phyloP scores from a whole-genome alignment of 2,113 vertebrate genomes.

The Sminthopsis crassicaudata region DNA sequence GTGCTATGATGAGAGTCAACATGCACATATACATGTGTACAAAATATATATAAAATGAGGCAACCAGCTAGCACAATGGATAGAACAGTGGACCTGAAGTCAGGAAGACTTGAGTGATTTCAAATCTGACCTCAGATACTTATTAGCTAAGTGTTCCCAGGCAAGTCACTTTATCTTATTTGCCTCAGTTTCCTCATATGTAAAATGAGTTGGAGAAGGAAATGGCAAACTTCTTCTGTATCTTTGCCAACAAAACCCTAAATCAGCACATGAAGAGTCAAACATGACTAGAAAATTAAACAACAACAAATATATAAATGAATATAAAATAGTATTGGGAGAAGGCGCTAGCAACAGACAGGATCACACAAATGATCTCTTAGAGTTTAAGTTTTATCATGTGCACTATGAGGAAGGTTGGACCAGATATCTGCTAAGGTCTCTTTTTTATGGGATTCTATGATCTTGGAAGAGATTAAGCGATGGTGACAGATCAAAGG shows the following conservation, averaged over 20 bases:
- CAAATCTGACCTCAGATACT: background rate
- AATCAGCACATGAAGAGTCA: background rate
- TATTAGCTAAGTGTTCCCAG: background rate
- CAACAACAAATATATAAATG: background rate
- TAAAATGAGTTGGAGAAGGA: background rate
- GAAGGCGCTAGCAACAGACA: background rate
- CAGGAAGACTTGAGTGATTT: background rate
- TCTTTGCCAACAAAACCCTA: background rate
- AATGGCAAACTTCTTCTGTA: background rate
- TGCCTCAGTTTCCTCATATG: background rate
- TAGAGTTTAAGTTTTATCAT: background rate
- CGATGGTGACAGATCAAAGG: background rate
- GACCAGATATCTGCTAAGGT: background rate
- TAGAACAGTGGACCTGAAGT: background rate
- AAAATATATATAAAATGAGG: background rate
- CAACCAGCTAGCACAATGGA: background rate
- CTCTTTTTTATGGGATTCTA: background rate
- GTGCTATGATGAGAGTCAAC: background rate
- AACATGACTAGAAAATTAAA: background rate
- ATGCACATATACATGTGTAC: background rate
- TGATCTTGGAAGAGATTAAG: background rate
- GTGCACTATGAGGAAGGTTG: background rate
- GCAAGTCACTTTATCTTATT: background rate
- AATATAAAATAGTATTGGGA: background rate
- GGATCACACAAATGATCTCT: background rate